Conservation (phyloP, 2,888 invertebrate species). For the Drosophila nr. perissopoda region DNA sequence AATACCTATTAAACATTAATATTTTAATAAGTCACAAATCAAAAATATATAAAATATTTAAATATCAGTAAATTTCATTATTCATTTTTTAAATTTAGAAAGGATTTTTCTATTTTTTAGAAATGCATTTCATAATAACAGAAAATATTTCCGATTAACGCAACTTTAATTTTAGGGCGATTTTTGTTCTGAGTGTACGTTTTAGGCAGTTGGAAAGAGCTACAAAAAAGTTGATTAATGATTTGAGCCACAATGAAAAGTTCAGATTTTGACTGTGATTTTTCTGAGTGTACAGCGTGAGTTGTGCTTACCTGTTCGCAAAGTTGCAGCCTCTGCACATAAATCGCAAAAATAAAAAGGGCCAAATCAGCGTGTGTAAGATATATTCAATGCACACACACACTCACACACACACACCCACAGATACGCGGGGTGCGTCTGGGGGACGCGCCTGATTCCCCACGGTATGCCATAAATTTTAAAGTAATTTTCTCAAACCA, state of each 20-base stretch:
- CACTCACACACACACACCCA: conserved; percentile 1
- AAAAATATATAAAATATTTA: no score
- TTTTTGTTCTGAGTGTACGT: not conserved
- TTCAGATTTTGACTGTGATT: not conserved
- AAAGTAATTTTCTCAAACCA: conserved; percentile 75
- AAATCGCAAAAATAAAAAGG: conserved; percentile 77
- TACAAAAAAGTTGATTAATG: not conserved
- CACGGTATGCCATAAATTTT: conserved; percentile 77
- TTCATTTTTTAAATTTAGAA: no score
- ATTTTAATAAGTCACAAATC: no score
- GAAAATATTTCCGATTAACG: not conserved
- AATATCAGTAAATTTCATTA: no score
- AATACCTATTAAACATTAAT: no score
- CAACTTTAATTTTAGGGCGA: no score
- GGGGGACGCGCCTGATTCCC: conserved; percentile 21
- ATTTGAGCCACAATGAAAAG: not conserved
- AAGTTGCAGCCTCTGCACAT: conserved; percentile 49
- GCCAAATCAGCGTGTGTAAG: conserved; percentile 74
- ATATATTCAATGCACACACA: conserved; percentile 25
- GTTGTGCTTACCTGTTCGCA: conserved; percentile 54
- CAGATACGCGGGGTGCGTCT: conserved; percentile 11
- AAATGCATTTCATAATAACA: no score
- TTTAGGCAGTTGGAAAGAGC: not conserved
- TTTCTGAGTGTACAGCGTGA: conserved; percentile 9
- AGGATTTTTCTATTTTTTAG: no score